phyloP scores from a whole-genome alignment of 2,888 invertebrate species.

The Pachydiplax longipennis region DNA sequence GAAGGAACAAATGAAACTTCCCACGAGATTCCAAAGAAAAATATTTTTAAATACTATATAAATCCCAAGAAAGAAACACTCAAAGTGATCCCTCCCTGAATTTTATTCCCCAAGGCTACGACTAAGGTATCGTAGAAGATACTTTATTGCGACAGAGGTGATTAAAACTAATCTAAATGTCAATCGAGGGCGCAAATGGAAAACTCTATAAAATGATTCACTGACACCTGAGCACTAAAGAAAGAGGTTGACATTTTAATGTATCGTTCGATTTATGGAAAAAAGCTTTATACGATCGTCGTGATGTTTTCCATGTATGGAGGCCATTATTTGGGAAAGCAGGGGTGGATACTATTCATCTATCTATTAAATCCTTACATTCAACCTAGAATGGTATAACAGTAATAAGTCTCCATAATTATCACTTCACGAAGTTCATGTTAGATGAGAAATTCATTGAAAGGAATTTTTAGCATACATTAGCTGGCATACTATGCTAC shows the following conservation, averaged over 20 bases:
- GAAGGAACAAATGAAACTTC: too few species aligned
- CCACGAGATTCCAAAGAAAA: not conserved
- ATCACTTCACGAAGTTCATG: too few species aligned
- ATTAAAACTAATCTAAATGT: not conserved
- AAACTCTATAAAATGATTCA: not conserved
- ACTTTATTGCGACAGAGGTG: not conserved
- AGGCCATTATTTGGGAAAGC: too few species aligned
- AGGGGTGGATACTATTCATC: too few species aligned
- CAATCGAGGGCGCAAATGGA: not conserved
- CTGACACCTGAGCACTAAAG: not conserved
- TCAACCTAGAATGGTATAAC: too few species aligned
- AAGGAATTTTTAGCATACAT: too few species aligned
- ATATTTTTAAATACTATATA: not conserved
- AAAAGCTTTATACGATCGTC: not conserved
- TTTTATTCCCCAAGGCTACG: not conserved
- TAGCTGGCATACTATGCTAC: too few species aligned
- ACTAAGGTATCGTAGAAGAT: not conserved
- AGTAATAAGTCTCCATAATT: too few species aligned
- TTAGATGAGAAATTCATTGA: too few species aligned
- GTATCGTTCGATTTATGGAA: not conserved
- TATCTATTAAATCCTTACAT: too few species aligned
- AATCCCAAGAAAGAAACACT: not conserved
- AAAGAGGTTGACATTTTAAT: not conserved
- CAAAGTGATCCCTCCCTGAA: not conserved
- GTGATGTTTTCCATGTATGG: not conserved